Evolutionary conservation across 2,797 vertebrate genomes (phyloP).

Genomic region (Anguilla marmorata): DNA sequence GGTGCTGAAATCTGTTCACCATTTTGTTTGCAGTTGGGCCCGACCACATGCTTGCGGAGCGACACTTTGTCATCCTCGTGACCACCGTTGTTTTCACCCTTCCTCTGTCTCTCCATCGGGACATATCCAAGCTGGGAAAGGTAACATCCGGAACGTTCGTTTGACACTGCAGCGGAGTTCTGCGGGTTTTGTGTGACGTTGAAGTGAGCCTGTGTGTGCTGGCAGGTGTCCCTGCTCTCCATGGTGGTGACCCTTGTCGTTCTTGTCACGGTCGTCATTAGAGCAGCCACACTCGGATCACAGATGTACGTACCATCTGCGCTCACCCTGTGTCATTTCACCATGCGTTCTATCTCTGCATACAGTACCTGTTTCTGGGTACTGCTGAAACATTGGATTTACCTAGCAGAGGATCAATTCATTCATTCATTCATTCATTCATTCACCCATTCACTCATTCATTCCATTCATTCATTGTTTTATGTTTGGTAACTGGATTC

Average conservation of each 20-base stretch:
- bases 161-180: background rate
- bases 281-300: slow-evolving; percentile 77
- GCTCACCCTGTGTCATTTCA: background rate
- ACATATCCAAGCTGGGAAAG: slow-evolving; percentile 89
- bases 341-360: background rate
- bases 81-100: slow-evolving; percentile 81
- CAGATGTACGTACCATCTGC: slow-evolving; percentile 72
- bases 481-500: too few relatives aligned
- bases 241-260: slow-evolving; percentile 83
- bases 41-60: slow-evolving; percentile 76
- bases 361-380: too few relatives aligned
- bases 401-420: too few relatives aligned
- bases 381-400: too few relatives aligned
- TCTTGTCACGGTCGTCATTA: slow-evolving; percentile 78
- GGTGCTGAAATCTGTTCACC: slow-evolving; percentile 26
- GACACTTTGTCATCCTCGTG: slow-evolving; percentile 83
- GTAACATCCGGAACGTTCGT: slow-evolving; percentile 59
- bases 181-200: background rate
- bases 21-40: slow-evolving; percentile 77
- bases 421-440: too few relatives aligned
- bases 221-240: slow-evolving; percentile 86
- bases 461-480: too few relatives aligned
- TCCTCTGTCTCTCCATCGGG: slow-evolving; percentile 86
- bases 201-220: slow-evolving; percentile 35
- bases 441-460: too few relatives aligned